These are phyloP conservation scores for Bimastos eiseni DNA, from an alignment of 2,888 invertebrate species.

Conservation along the genomic window DNA sequence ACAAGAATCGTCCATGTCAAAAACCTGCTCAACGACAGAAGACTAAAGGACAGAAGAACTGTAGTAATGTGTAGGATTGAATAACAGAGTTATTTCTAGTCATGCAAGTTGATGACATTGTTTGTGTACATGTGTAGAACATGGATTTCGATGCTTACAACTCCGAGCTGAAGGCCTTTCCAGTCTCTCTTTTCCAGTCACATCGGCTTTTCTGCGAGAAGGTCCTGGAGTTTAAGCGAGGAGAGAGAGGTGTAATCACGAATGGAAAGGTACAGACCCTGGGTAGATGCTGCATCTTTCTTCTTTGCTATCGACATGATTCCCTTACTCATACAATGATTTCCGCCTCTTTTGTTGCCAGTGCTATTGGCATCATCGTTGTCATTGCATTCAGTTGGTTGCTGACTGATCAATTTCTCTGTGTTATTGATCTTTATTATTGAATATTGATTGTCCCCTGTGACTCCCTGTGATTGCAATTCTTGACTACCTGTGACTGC, in stretches of 20 bases:
- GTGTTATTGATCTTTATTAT: conserved; percentile 19
- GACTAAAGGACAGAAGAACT: too few relatives aligned
- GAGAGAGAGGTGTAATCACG: conserved; percentile 76
- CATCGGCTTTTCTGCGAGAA: conserved; percentile 73
- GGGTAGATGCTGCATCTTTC: neutral
- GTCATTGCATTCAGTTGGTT: neutral
- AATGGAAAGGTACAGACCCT: conserved; percentile 76
- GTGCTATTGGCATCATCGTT: neutral
- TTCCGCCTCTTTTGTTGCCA: neutral
- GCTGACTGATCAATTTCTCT: neutral
- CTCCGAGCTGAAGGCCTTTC: conserved; percentile 46
- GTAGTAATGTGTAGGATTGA: too few relatives aligned
- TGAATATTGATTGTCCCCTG: too few relatives aligned
- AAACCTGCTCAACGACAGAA: too few relatives aligned
- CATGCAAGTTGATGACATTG: neutral
- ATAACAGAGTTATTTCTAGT: too few relatives aligned
- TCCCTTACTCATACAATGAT: neutral
- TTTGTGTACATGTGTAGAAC: conserved; percentile 55
- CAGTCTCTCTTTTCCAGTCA: conserved; percentile 56
- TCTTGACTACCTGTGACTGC: too few relatives aligned
- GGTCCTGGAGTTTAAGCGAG: conserved; percentile 72
- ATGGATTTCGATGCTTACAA: conserved; percentile 63
- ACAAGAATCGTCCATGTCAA: too few relatives aligned
- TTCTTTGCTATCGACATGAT: neutral
- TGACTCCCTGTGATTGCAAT: too few relatives aligned